Evolutionary conservation across 2,797 vertebrate genomes (phyloP).

Genomic region (Pachyuromys duprasi): DNA sequence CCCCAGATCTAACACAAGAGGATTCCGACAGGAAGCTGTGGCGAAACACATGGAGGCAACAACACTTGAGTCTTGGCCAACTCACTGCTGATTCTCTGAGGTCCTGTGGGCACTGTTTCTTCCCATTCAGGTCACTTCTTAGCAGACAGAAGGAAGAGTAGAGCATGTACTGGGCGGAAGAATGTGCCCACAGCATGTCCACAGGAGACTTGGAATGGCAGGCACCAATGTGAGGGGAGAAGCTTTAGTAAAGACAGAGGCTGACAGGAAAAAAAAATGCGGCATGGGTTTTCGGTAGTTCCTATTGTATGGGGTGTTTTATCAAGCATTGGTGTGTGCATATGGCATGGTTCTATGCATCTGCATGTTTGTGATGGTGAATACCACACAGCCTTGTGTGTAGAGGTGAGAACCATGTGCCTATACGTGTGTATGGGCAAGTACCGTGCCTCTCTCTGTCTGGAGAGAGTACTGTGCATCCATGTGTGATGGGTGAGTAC

Average conservation of each 20-base stretch:
- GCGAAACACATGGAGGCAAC: not conserved
- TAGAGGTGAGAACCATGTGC: not conserved
- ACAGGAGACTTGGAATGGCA: not conserved
- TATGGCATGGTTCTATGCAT: not conserved
- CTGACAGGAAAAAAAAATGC: not conserved
- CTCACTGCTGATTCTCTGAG: not conserved
- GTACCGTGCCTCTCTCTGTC: accelerated
- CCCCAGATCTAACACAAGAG: not conserved
- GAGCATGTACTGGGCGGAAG: not conserved
- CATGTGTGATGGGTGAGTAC: not conserved
- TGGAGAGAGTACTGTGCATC: not conserved
- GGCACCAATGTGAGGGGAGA: not conserved
- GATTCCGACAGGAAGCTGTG: not conserved
- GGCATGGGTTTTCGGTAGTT: not conserved
- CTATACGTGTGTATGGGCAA: not conserved
- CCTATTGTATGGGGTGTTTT: not conserved
- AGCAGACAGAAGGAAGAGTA: not conserved
- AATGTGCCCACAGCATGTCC: not conserved
- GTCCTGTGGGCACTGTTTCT: not conserved
- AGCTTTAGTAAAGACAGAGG: not conserved
- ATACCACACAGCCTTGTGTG: not conserved
- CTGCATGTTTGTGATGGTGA: not conserved
- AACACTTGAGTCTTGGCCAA: not conserved
- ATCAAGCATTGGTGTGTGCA: not conserved
- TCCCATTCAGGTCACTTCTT: not conserved